Evolutionary conservation across 2,113 vertebrate species (phyloP).

Genomic region (Lasiurus cinereus): DNA sequence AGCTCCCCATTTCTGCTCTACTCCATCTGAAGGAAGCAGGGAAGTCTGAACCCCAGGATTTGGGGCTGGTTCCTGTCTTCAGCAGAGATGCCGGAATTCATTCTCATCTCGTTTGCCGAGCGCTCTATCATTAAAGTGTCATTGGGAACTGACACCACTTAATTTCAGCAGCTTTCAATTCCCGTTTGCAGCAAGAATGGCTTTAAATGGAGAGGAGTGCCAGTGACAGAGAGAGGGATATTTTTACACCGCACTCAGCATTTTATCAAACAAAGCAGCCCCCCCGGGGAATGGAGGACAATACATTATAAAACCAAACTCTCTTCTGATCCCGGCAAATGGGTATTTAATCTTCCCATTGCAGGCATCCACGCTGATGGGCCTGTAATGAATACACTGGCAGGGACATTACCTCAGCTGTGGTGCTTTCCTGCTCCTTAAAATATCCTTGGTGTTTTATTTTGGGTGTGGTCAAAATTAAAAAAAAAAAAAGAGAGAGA

Average conservation of each 20-base stretch:
- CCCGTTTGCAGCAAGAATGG: constrained; percentile 90
- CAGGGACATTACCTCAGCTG: constrained; percentile 85
- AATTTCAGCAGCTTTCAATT: constrained; percentile 98
- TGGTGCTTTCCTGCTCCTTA: constrained; percentile 83
- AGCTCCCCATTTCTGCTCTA: constrained; percentile 80
- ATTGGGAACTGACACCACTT: constrained; percentile 99
- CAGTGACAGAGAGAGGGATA: constrained; percentile 90
- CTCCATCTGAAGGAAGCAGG: constrained; percentile 87
- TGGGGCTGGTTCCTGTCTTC: constrained; percentile 91
- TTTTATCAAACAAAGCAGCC: constrained; percentile 94
- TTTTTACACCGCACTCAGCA: constrained; percentile 94
- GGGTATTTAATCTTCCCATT: constrained; percentile 91
- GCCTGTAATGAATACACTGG: constrained; percentile 88
- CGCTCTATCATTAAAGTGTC: constrained; percentile 99
- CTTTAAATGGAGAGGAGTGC: constrained; percentile 90
- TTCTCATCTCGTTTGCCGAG: constrained; percentile 95
- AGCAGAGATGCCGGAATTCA: constrained; percentile 94
- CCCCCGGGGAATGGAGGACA: constrained; percentile 89
- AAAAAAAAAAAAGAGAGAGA: background rate
- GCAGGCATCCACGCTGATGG: constrained; percentile 89
- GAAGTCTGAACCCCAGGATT: constrained; percentile 81
- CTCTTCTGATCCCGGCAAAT: constrained; percentile 90
- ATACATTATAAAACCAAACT: constrained; percentile 91
- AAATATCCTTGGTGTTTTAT: constrained; percentile 87
- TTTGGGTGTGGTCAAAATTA: constrained; percentile 82